A percentile compares a stretch with the other conserved stretches of the same genome.
These are phyloP conservation scores for Leptinotarsa lineolata DNA, from an alignment of 1,140 invertebrate genomes.

Conservation along the genomic window DNA sequence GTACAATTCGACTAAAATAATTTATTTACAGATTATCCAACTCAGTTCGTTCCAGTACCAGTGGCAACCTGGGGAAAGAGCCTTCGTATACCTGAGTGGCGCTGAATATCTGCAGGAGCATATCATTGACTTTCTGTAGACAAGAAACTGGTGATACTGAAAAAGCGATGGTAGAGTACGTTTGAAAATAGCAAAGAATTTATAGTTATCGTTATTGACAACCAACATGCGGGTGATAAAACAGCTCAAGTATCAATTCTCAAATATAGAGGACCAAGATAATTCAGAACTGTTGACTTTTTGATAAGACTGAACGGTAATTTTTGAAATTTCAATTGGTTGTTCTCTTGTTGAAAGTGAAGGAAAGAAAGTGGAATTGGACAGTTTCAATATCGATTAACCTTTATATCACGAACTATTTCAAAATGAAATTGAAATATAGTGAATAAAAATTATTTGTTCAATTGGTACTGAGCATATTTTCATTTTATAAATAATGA, in stretches of 20 bases:
- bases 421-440: too few species aligned
- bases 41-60: conserved; percentile 45
- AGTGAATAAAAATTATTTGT: neutral
- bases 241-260: too few species aligned
- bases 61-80: conserved; percentile 46
- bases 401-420: too few species aligned
- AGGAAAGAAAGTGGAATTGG: too few species aligned
- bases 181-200: conserved; percentile 27
- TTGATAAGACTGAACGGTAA: neutral
- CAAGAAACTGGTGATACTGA: conserved; percentile 36
- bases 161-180: conserved; percentile 34
- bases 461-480: neutral
- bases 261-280: too few species aligned
- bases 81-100: conserved; percentile 54
- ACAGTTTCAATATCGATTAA: too few species aligned
- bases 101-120: conserved; percentile 52
- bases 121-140: conserved; percentile 54
- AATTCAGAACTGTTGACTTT: neutral
- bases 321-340: too few species aligned
- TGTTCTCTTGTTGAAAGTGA: too few species aligned
- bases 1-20: too few species aligned
- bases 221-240: too few species aligned
- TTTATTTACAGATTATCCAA: conserved; percentile 37
- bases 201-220: too few species aligned
- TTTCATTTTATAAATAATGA: neutral